phyloP scores from a whole-genome alignment of 1,140 invertebrate genomes.

The Spodoptera frugiperda region DNA sequence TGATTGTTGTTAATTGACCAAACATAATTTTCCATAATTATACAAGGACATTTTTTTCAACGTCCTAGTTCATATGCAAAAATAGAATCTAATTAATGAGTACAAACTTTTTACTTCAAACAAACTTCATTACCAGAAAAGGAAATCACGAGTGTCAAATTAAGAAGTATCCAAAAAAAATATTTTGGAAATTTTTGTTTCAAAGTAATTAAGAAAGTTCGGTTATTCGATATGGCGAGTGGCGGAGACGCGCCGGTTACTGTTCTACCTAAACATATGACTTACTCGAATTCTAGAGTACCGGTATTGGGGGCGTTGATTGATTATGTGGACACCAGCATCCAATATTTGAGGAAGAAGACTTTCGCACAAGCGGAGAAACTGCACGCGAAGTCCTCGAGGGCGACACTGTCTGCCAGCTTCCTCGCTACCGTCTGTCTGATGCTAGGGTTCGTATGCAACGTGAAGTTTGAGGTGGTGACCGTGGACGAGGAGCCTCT shows the following conservation, averaged over 20 bases:
- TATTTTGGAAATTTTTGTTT: constrained; percentile 35
- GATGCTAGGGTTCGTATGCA: constrained; percentile 66
- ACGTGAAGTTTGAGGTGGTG: constrained; percentile 78
- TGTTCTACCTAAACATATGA: constrained; percentile 60
- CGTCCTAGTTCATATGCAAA: too few relatives aligned
- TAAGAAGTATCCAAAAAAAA: constrained; percentile 26
- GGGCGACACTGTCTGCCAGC: constrained; percentile 62
- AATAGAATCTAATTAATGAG: too few relatives aligned
- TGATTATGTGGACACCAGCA: constrained; percentile 72
- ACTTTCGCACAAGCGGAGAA: constrained; percentile 64
- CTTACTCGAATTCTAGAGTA: constrained; percentile 67
- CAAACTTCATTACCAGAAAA: not conserved
- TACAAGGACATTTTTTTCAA: too few relatives aligned
- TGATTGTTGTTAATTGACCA: too few relatives aligned
- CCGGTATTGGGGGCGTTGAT: constrained; percentile 72
- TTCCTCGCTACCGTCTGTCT: constrained; percentile 70
- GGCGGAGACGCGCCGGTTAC: constrained; percentile 46
- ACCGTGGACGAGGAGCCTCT: constrained; percentile 54
- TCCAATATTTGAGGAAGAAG: constrained; percentile 64
- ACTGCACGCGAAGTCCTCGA: constrained; percentile 58
- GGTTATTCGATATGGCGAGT: constrained; percentile 31
- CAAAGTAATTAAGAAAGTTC: not conserved
- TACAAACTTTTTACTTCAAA: constrained; percentile 9
- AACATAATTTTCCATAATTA: too few relatives aligned
- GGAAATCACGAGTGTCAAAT: constrained; percentile 20